These are phyloP conservation scores for Phenganax stokvisi DNA, from an alignment of 92 coral and sea anemone genomes.

Conservation along the genomic window DNA sequence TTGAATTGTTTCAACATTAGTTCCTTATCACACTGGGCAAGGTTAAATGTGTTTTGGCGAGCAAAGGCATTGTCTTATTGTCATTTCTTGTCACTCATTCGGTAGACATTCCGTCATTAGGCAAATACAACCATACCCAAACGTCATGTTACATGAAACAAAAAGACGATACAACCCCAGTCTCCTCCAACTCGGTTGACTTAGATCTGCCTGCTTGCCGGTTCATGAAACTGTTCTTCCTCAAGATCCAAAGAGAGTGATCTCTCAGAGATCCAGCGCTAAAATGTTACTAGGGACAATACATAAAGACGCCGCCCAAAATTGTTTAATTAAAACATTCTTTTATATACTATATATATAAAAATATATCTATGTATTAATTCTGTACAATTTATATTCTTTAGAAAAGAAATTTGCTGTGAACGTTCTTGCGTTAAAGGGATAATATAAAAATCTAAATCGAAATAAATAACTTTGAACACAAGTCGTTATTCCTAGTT, in stretches of 20 bases:
- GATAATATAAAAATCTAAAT: constrained; percentile 10
- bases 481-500: constrained; percentile 15
- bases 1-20: background rate
- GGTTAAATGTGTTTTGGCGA: background rate
- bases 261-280: no score
- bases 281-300: background rate
- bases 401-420: constrained; percentile 22
- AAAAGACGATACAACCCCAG: background rate
- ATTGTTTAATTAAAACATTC: background rate
- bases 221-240: background rate
- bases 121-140: background rate
- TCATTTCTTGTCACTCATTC: background rate
- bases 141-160: background rate
- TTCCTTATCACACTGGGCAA: background rate
- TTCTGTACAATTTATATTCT: constrained; percentile 33
- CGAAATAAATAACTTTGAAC: constrained; percentile 31
- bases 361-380: constrained; percentile 31
- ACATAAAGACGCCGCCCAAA: background rate
- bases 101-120: background rate
- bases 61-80: background rate
- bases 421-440: constrained; percentile 18
- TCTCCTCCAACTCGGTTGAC: no score
- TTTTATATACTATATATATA: constrained; percentile 19
- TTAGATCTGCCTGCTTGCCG: background rate
- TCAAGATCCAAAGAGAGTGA: no score